phyloP scores from a whole-genome alignment of 2,888 invertebrate genomes.

The Heteromurus nitidus region DNA sequence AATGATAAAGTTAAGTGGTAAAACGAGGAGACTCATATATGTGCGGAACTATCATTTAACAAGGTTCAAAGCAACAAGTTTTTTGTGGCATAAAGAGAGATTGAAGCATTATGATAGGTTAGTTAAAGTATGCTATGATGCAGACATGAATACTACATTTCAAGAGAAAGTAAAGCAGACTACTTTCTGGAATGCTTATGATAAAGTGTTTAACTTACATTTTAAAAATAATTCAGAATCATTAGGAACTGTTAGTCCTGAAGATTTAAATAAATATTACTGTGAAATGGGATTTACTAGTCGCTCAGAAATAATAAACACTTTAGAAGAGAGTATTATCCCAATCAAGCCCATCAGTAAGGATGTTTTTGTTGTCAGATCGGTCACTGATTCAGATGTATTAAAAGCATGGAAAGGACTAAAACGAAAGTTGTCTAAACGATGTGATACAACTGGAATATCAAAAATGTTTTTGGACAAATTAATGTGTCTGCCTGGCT shows the following conservation, averaged over 20 bases:
- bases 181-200: neutral
- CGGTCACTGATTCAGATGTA: neutral
- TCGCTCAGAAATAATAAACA: neutral
- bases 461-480: slow-evolving; percentile 27
- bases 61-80: neutral
- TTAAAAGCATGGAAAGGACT: slow-evolving; percentile 32
- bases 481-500: slow-evolving; percentile 12
- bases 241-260: neutral
- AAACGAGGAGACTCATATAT: neutral
- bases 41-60: neutral
- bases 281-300: slow-evolving; percentile 33
- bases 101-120: neutral
- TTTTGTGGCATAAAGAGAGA: neutral
- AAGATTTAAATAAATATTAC: slow-evolving; percentile 39
- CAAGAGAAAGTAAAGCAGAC: neutral
- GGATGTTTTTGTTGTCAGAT: slow-evolving; percentile 12
- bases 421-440: slow-evolving; percentile 4
- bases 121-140: neutral
- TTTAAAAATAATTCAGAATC: neutral
- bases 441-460: slow-evolving; percentile 20
- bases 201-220: neutral
- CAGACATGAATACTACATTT: too few species aligned
- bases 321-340: neutral
- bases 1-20: neutral
- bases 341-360: neutral